phyloP scores from a whole-genome alignment of 1,140 invertebrate genomes.

The Leptoteleia sp. region DNA sequence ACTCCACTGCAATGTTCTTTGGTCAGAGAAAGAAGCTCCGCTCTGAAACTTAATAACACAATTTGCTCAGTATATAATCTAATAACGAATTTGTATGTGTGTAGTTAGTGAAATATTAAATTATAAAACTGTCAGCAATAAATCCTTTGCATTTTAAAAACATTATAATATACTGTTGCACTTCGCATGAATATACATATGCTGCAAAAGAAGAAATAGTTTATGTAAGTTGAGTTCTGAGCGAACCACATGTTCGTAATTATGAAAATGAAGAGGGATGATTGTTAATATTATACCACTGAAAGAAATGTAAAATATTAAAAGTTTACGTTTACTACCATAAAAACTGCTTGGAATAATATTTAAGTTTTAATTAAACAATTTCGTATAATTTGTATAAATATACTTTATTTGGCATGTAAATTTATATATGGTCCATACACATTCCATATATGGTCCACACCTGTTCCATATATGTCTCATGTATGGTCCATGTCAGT shows the following conservation, averaged over 20 bases:
- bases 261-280: not conserved
- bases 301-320: too few relatives aligned
- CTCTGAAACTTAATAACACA: slow-evolving; percentile 44
- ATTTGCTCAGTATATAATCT: slow-evolving; percentile 43
- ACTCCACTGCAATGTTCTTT: slow-evolving; percentile 29
- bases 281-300: too few relatives aligned
- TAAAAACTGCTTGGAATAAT: too few relatives aligned
- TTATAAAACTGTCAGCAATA: slow-evolving; percentile 51
- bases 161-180: slow-evolving; percentile 25
- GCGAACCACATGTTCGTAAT: slow-evolving; percentile 3
- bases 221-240: not conserved
- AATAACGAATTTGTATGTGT: slow-evolving; percentile 39
- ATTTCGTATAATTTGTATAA: too few relatives aligned
- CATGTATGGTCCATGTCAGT: too few relatives aligned
- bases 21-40: slow-evolving; percentile 36
- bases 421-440: too few relatives aligned
- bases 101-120: slow-evolving; percentile 52
- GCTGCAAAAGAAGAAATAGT: slow-evolving; percentile 2
- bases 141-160: slow-evolving; percentile 31
- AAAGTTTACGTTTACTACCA: too few relatives aligned
- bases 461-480: too few relatives aligned
- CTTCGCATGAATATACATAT: slow-evolving; percentile 18
- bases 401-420: too few relatives aligned
- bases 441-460: too few relatives aligned
- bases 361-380: too few relatives aligned